phyloP scores from a whole-genome alignment of 2,888 invertebrate species.

The Cryptus viduatorius region DNA sequence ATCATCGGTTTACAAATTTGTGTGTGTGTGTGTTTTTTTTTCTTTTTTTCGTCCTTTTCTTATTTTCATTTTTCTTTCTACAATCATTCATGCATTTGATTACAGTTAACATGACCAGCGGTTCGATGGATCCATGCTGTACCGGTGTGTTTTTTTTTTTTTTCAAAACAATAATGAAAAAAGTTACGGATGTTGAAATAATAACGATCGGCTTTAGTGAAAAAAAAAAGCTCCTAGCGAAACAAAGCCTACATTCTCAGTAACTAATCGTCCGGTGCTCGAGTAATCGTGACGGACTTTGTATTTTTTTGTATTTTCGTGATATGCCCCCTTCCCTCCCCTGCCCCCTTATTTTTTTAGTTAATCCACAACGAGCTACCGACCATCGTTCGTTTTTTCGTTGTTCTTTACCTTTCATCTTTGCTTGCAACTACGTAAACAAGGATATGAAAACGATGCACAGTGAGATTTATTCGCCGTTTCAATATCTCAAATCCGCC shows the following conservation, averaged over 20 bases:
- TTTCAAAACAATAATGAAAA: slow-evolving; percentile 18
- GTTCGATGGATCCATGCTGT: slow-evolving; percentile 62
- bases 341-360: slow-evolving; percentile 21
- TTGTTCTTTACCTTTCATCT: slow-evolving; percentile 38
- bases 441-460: slow-evolving; percentile 61
- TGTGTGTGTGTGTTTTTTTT: slow-evolving; percentile 12
- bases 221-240: slow-evolving; percentile 35
- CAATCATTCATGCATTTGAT: slow-evolving; percentile 70
- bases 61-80: slow-evolving; percentile 58
- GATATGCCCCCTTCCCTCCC: slow-evolving; percentile 6
- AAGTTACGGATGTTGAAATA: slow-evolving; percentile 22
- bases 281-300: slow-evolving; percentile 54
- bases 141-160: slow-evolving; percentile 34
- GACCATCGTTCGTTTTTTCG: slow-evolving; percentile 18
- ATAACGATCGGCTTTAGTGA: slow-evolving; percentile 20
- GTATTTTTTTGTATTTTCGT: slow-evolving; percentile 21
- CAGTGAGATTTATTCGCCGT: slow-evolving; percentile 63
- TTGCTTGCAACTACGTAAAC: slow-evolving; percentile 53
- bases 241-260: slow-evolving; percentile 58
- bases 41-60: slow-evolving; percentile 3
- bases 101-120: slow-evolving; percentile 63
- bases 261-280: slow-evolving; percentile 54
- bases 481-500: slow-evolving; percentile 54
- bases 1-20: slow-evolving; percentile 62
- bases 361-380: slow-evolving; percentile 51